These are phyloP conservation scores for Podarcis muralis DNA, from an alignment of 2,113 vertebrate species.

Conservation along the genomic window DNA sequence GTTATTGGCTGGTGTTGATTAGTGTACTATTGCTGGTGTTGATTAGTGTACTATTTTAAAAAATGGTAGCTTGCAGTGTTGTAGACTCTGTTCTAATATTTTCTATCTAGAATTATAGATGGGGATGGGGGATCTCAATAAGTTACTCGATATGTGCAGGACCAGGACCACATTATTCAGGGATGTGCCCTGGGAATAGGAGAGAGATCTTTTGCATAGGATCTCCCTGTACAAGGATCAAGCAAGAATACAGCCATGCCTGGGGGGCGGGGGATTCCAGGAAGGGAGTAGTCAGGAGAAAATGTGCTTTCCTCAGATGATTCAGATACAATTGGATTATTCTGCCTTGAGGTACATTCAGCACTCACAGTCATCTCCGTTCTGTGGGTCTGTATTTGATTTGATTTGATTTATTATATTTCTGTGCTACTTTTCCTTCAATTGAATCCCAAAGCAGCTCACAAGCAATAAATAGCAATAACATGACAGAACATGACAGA, in stretches of 20 bases:
- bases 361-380: background rate
- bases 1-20: constrained; percentile 16
- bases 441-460: too few relatives aligned
- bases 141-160: background rate
- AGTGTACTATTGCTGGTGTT: background rate
- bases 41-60: too few relatives aligned
- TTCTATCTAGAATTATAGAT: too few relatives aligned
- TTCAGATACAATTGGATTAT: background rate
- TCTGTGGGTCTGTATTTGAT: background rate
- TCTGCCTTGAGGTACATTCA: background rate
- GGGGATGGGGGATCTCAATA: background rate
- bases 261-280: too few relatives aligned
- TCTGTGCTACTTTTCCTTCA: too few relatives aligned
- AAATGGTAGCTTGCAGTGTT: too few relatives aligned
- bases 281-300: background rate
- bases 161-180: background rate
- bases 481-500: too few relatives aligned
- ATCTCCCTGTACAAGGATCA: background rate
- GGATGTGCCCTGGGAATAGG: background rate
- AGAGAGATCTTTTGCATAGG: background rate
- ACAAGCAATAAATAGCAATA: too few relatives aligned
- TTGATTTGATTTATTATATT: too few relatives aligned
- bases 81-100: too few relatives aligned
- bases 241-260: background rate
- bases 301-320: background rate